Base-by-base conservation (phyloP, 2,888 invertebrate genomes). In the Clanis bilineata region DNA sequence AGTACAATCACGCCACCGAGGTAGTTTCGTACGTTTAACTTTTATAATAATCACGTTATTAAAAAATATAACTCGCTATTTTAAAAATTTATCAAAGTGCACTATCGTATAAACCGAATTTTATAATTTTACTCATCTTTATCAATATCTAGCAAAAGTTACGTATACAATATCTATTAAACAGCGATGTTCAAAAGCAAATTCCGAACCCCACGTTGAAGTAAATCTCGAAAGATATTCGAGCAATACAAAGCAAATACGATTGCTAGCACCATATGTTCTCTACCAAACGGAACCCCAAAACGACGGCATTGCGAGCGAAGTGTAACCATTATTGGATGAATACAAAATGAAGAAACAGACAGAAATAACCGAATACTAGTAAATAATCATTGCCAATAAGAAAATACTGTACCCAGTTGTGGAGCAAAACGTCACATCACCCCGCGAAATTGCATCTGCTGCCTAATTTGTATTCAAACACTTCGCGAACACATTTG, bases 381-480 rank as follows among this genome's bases (percentile, higher is more conserved):
- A 65, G 66, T 66, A 73, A 74, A 80, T 79, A 79, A 82, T 82
- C 73, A 80, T 84, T 83, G 76, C 65, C 73, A 84, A 88, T 83
- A 86, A 84, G 80, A 82, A 86, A 87, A 86, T 86, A 84, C 83
- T 80, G 63, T 68, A 68, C 68, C 72, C 64, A 65, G 69, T 74
- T 72, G 74, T 79, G 76, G 77, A 77, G 71, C 75, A 80, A 83
- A 82, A 81, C 73, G 85, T 86, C 87, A 83, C 83, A 83, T 86
- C 82, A 85, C 76, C 78, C 76, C 67, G 69, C 75, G 76, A 87
- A 85, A 88, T 86, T 86, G 85, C 87, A 88, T 80, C 77, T 71
- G 59, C 77, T 72, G 59, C 72, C 82, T 82, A 80, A 83, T 90
- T 87, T 83, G 86, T 90, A 90, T 90, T 88, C 88, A 78, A 76